Evolutionary conservation across 2,113 vertebrate species (phyloP).

Genomic region (Menidia beryllina): DNA sequence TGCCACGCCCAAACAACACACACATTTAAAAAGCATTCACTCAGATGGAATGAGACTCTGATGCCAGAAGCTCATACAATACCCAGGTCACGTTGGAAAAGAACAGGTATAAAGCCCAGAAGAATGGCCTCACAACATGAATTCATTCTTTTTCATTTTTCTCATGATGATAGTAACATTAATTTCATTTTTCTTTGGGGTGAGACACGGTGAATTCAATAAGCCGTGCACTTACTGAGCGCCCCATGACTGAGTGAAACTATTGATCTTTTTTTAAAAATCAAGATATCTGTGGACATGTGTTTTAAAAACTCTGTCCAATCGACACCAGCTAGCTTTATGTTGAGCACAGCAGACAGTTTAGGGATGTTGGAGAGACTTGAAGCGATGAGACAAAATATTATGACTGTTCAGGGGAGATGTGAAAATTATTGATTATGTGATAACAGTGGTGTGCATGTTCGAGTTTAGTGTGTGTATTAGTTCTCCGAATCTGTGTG

Average conservation of each 20-base stretch:
- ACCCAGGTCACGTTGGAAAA: too few species aligned
- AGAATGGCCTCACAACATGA: not conserved
- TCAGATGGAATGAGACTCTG: too few species aligned
- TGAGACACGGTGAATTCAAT: not conserved
- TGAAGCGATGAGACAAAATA: constrained; percentile 12
- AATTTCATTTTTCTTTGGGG: not conserved
- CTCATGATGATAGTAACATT: not conserved
- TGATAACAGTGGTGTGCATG: not conserved
- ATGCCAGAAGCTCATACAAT: too few species aligned
- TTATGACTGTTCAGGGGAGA: constrained; percentile 1
- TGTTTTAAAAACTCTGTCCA: not conserved
- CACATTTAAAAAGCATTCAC: too few species aligned
- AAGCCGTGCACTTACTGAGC: constrained; percentile 4
- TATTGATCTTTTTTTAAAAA: constrained; percentile 2
- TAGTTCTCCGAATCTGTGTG: not conserved
- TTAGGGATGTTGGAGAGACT: constrained; percentile 13
- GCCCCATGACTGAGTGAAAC: not conserved
- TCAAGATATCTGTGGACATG: not conserved
- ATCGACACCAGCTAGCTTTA: not conserved
- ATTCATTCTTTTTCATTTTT: not conserved
- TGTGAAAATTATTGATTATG: constrained; percentile 8
- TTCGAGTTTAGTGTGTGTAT: not conserved
- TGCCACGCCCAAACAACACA: too few species aligned
- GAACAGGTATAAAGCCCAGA: too few species aligned
- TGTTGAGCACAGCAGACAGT: not conserved